A percentile compares a stretch with the other conserved stretches of the same genome.
These are phyloP conservation scores for Mythimna impura DNA, from an alignment of 2,888 invertebrate genomes.

Conservation along the genomic window DNA sequence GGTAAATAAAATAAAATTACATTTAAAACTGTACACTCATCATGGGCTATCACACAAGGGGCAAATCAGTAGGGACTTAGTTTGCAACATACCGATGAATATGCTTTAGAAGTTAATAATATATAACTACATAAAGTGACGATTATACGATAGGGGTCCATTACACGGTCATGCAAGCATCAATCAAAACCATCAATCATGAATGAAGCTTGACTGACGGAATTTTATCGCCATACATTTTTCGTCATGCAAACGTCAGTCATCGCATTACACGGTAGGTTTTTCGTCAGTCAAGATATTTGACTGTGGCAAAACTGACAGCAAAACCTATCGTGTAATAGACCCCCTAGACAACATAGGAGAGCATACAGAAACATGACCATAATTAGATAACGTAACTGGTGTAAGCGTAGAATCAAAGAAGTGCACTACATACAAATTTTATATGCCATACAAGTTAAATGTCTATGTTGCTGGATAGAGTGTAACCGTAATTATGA, in stretches of 20 bases:
- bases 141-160: too few species aligned
- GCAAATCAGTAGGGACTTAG: not conserved
- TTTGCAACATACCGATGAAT: not conserved
- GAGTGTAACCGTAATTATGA: not conserved
- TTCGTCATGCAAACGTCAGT: too few species aligned
- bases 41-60: slow-evolving; percentile 2
- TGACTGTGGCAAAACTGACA: too few species aligned
- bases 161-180: too few species aligned
- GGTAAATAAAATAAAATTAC: not conserved
- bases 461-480: not conserved
- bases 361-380: not conserved
- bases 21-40: slow-evolving; percentile 4
- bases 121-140: not conserved
- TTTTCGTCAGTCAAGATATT: too few species aligned
- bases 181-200: too few species aligned
- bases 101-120: not conserved
- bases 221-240: too few species aligned
- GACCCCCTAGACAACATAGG: not conserved
- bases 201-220: too few species aligned
- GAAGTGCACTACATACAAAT: not conserved
- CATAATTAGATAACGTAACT: not conserved
- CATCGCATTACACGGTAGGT: too few species aligned
- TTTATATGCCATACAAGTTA: not conserved
- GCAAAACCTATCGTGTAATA: too few species aligned
- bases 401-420: not conserved